Base-by-base conservation (phyloP, 2,888 invertebrate genomes). In the Oxytorus armatus region DNA sequence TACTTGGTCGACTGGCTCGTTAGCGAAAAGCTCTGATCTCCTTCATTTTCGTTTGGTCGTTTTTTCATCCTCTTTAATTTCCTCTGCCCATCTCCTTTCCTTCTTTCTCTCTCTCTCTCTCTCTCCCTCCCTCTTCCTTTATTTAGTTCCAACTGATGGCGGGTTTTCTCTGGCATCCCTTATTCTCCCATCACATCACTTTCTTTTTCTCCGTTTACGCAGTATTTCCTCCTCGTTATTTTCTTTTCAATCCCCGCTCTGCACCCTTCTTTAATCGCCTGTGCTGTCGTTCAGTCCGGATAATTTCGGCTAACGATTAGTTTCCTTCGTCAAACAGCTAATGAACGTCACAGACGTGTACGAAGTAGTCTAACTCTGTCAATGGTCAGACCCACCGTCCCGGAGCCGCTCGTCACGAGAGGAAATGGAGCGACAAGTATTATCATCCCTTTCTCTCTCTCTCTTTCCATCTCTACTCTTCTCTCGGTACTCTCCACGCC, bases 1-100 rank as follows among this genome's bases (percentile, higher is more conserved):
- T 44, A 69, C 63, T 70, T 61, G 70, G 51, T 70, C 69, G 74
- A 59, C 70, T 53, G 66, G 72, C 75, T 79, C 79, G 65, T 79
- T 79, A 79, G 70, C 69, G 76, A 76, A 72, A 75, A 76, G 70
- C 72, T 73, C 77, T 53, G 65, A 70, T 79, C 59, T 47, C 65
- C 44, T 76, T 72, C 77, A 61, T 76, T 79, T 61, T 51, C 66
- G 36, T 70, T 66, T 61, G 25, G 51, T 65, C 75, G 39, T 70
- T 75, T 75, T 75, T 42, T 42, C 36, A 33, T 33, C n/a, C 23
- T 49, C 74, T 57, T 65, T 44, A 55, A 74, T 79, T 69, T 36
- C 55, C 57, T 61, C 18, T 11, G 2, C 66, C 39, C n/a, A 39
- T 61, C 47, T 63, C 47, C 14, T n/a, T 44, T 25, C 0, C 21